phyloP scores from a whole-genome alignment of 2,797 vertebrate genomes.

The Anabas testudineus region DNA sequence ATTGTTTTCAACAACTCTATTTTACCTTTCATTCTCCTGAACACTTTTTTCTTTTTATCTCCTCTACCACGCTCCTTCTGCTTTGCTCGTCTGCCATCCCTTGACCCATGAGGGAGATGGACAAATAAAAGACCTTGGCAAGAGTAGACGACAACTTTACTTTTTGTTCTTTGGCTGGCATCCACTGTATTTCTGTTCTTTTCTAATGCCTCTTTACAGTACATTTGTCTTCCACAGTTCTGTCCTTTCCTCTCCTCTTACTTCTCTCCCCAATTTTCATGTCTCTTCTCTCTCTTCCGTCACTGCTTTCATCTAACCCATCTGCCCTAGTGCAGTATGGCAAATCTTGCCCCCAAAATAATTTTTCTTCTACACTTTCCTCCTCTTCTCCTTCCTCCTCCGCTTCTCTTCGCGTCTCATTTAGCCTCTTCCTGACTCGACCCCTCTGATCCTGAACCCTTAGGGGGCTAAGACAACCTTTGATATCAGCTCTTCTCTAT shows the following conservation, averaged over 20 bases:
- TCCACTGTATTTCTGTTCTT: constrained; percentile 6
- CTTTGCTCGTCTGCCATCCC: not conserved
- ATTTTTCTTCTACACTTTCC: not conserved
- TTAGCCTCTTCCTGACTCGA: constrained; percentile 30
- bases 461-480: constrained; percentile 44
- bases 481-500: constrained; percentile 56
- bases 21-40: not conserved
- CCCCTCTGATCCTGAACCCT: constrained; percentile 51
- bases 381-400: constrained; percentile 6
- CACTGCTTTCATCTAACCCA: constrained; percentile 24
- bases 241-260: not conserved
- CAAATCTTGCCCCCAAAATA: constrained; percentile 13
- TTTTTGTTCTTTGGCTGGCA: constrained; percentile 10
- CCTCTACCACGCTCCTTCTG: not conserved
- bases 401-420: constrained; percentile 20
- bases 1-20: not conserved
- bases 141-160: constrained; percentile 13
- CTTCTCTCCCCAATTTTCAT: not conserved
- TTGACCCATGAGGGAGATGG: constrained; percentile 23
- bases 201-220: constrained; percentile 1
- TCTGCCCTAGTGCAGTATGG: constrained; percentile 25
- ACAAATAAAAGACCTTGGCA: constrained; percentile 28
- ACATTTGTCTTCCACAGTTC: constrained; percentile 13
- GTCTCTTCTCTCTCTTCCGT: not conserved
- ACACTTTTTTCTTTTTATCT: not conserved